Base-by-base conservation (phyloP, 1,140 invertebrate species). In the Apis laboriosa region DNA sequence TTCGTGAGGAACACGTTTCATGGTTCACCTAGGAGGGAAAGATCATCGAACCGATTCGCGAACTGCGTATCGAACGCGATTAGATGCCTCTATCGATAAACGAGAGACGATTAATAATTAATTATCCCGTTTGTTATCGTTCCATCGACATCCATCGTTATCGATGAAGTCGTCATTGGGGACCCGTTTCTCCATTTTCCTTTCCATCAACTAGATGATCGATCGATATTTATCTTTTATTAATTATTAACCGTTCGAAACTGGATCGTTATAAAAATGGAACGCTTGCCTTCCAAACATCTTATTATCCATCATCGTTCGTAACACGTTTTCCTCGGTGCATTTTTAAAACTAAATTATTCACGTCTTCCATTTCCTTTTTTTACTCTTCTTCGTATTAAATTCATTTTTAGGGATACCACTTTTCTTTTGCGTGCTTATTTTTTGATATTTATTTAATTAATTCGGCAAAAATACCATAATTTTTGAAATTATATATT, bases 161-260 rank as follows among this genome's bases (percentile, higher is more conserved):
- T 80, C 77, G 77, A 73, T 80, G 56, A 60, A 80, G 77, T 73
- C 70, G 77, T 80, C 77, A 80, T 55, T 28, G 70, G 21, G 19
- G 55, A 63, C 58, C 15, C 70, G 70, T 80, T 55, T n/a, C 24
- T 51, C n/a, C 13, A 12, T 66, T 77, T 77, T 78, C 43, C 28
- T 63, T 73, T 19, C 7, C 24, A 11, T 28, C 1, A 49, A 53
- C 43, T 19, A 24, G 64, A 70, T 64, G 19, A 13, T 24, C 51
- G 75, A 43, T 55, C 66, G 66, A 68, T 68, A 8, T 0, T 8
- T 64, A 67, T 67, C 63, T 24, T 8, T 43, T 55, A 34, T 77
- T 77, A 77, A 77, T 71, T 71, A 79, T 79, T 71, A 43, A 51
- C 61, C 19, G 12, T 19, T 8, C 1, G 58, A 51, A 51, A 74